Evolutionary conservation across 2,888 invertebrate genomes (phyloP).

Genomic region (Xanthorhoe spadicearia): DNA sequence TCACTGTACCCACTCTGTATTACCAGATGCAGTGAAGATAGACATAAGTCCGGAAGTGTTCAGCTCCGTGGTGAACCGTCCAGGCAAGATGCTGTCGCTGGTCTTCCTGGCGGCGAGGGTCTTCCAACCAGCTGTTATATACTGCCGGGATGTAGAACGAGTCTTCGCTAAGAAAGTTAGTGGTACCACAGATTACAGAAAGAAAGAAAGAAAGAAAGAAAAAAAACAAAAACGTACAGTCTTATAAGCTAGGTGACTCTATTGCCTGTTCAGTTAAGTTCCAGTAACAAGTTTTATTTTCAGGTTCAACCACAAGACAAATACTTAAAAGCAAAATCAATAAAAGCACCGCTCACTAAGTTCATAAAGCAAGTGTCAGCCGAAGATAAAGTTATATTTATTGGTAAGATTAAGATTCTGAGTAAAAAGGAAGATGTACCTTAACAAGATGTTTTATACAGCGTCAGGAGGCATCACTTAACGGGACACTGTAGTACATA

Average conservation of each 20-base stretch:
- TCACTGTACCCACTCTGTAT: no score
- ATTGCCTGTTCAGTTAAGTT: no score
- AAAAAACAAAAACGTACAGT: no score
- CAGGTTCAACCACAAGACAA: constrained; percentile 23
- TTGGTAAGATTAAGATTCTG: constrained; percentile 47
- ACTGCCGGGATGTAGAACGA: constrained; percentile 56
- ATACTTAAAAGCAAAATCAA: constrained; percentile 43
- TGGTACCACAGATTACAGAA: no score
- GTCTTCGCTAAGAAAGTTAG: constrained; percentile 56
- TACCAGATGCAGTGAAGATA: constrained; percentile 62
- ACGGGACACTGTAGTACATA: no score
- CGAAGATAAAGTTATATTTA: constrained; percentile 61
- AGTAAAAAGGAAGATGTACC: no score
- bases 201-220: no score
- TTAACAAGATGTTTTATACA: no score
- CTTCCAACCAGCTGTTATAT: constrained; percentile 61
- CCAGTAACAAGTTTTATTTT: not conserved
- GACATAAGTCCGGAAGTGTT: constrained; percentile 62
- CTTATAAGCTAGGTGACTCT: no score
- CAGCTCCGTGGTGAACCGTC: constrained; percentile 40
- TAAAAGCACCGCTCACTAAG: constrained; percentile 48
- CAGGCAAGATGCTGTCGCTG: constrained; percentile 44
- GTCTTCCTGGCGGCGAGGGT: constrained; percentile 53
- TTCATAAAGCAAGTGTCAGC: constrained; percentile 47
- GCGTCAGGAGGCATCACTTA: no score